Evolutionary conservation across 2,888 invertebrate genomes (phyloP).

Genomic region (Drosophila paracracens): DNA sequence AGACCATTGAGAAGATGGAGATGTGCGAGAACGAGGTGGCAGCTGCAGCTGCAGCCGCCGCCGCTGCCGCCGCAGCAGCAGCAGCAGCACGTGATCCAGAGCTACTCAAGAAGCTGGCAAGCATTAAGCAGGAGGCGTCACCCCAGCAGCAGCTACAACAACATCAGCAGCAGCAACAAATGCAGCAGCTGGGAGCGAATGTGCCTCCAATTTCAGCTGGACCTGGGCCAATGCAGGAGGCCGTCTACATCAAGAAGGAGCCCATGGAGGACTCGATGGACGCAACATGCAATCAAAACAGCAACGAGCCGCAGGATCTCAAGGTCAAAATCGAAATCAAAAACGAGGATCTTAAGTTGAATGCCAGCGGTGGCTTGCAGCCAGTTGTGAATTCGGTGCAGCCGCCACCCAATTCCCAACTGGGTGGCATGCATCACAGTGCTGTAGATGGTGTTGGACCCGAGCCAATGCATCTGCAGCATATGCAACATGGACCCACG

Average conservation of each 20-base stretch:
- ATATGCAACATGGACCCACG: conserved; percentile 68
- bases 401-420: conserved; percentile 40
- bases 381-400: conserved; percentile 40
- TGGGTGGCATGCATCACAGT: conserved; percentile 61
- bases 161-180: conserved; percentile 36
- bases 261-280: conserved; percentile 85
- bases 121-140: conserved; percentile 84
- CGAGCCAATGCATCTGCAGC: conserved; percentile 83
- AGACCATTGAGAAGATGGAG: conserved; percentile 77
- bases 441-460: conserved; percentile 68
- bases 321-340: conserved; percentile 90
- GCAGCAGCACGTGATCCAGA: conserved; percentile 82
- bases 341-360: conserved; percentile 83
- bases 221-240: conserved; percentile 84
- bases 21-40: conserved; percentile 56
- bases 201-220: conserved; percentile 43
- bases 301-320: conserved; percentile 89
- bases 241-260: conserved; percentile 87
- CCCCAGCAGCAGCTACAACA: conserved; percentile 62
- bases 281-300: conserved; percentile 84
- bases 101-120: conserved; percentile 84
- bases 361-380: conserved; percentile 52
- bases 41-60: conserved; percentile 37
- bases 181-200: conserved; percentile 33
- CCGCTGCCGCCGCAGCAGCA: conserved; percentile 47